These are phyloP conservation scores for Miniopterus natalensis DNA, from an alignment of 2,113 vertebrate species.

Conservation along the genomic window DNA sequence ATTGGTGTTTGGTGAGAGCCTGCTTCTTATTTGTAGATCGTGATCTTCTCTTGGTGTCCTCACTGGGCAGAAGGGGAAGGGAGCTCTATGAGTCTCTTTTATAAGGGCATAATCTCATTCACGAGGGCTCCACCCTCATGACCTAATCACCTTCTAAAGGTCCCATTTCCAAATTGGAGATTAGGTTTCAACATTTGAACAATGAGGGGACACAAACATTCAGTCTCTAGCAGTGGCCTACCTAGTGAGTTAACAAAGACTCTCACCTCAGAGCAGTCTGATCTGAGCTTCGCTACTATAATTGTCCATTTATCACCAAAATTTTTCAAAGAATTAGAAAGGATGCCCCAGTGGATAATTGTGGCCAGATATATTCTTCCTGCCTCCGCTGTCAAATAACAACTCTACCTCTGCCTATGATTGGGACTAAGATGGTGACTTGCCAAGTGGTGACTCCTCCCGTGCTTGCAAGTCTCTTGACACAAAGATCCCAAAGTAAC, in stretches of 20 bases:
- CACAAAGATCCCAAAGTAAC: neutral
- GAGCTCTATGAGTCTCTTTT: neutral
- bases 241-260: neutral
- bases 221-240: neutral
- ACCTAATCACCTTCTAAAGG: neutral
- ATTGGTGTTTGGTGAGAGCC: neutral
- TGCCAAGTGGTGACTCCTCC: neutral
- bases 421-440: neutral
- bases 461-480: neutral
- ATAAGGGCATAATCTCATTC: neutral
- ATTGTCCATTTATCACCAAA: neutral
- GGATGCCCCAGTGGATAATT: neutral
- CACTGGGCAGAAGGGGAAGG: neutral
- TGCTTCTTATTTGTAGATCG: neutral
- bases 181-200: neutral
- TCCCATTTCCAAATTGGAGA: neutral
- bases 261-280: neutral
- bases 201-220: neutral
- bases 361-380: neutral
- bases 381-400: neutral
- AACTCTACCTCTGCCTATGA: neutral
- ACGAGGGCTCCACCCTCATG: neutral
- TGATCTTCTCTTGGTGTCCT: neutral
- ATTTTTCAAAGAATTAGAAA: neutral
- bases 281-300: neutral